Conservation (phyloP, 2,113 vertebrate genomes). For the Solea senegalensis region DNA sequence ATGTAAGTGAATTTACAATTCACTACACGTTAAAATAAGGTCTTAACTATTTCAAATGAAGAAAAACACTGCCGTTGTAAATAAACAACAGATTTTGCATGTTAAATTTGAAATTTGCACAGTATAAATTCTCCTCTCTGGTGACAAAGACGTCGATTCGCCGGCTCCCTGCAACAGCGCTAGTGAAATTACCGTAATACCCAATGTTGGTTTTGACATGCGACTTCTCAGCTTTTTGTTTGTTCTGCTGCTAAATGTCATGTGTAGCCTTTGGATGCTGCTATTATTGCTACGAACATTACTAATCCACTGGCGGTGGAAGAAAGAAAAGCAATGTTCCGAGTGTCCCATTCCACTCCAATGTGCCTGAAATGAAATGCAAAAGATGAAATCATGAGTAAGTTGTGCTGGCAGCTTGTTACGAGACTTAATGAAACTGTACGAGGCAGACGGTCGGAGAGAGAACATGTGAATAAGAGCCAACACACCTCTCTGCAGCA, state of each 20-base stretch:
- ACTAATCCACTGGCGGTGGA: too few relatives aligned
- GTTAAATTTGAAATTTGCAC: too few relatives aligned
- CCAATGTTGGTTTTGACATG: too few relatives aligned
- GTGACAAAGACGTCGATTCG: too few relatives aligned
- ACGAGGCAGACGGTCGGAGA: slow-evolving; percentile 24
- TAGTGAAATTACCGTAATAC: too few relatives aligned
- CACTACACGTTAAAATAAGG: too few relatives aligned
- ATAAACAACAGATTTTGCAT: too few relatives aligned
- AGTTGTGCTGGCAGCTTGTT: slow-evolving; percentile 39
- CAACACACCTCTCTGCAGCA: background rate
- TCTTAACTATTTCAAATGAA: too few relatives aligned
- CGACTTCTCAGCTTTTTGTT: background rate
- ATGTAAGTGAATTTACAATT: too few relatives aligned
- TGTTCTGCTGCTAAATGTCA: slow-evolving; percentile 24
- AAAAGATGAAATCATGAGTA: slow-evolving; percentile 42
- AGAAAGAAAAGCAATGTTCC: slow-evolving; percentile 9
- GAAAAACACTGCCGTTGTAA: too few relatives aligned
- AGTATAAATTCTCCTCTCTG: too few relatives aligned
- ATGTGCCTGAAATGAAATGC: slow-evolving; percentile 26
- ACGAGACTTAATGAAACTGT: slow-evolving; percentile 46
- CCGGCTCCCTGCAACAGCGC: too few relatives aligned
- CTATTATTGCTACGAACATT: background rate
- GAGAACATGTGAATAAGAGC: slow-evolving; percentile 5
- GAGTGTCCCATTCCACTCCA: background rate
- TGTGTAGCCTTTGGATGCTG: slow-evolving; percentile 14